Conservation (phyloP, 2,888 invertebrate species). For the Fragum sueziense region DNA sequence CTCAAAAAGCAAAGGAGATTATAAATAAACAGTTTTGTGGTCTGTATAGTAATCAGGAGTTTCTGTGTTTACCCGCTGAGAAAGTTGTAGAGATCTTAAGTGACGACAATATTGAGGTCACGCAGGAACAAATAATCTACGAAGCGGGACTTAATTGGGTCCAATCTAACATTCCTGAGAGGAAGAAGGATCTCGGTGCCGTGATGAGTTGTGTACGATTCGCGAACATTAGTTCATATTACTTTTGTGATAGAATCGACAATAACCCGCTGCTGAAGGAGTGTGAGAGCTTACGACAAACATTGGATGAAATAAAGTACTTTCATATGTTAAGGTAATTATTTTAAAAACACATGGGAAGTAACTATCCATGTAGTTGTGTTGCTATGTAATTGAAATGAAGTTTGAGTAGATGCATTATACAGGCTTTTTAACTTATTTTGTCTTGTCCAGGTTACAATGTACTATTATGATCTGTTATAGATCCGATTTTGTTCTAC, state of each 20-base stretch:
- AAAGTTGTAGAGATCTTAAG: slow-evolving; percentile 79
- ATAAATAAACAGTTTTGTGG: slow-evolving; percentile 73
- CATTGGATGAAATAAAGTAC: slow-evolving; percentile 73
- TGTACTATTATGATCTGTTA: no score
- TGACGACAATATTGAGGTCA: slow-evolving; percentile 78
- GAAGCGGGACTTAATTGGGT: slow-evolving; percentile 80
- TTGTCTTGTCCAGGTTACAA: no score
- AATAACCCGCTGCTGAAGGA: slow-evolving; percentile 66
- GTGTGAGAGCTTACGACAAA: slow-evolving; percentile 64
- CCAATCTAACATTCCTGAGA: slow-evolving; percentile 61
- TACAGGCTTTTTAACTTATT: no score
- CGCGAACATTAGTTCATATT: slow-evolving; percentile 80
- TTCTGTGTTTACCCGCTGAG: slow-evolving; percentile 77
- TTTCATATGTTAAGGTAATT: slow-evolving; percentile 78
- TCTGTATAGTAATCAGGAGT: slow-evolving; percentile 78
- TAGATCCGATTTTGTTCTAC: no score
- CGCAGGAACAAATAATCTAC: slow-evolving; percentile 76
- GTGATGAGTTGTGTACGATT: slow-evolving; percentile 80
- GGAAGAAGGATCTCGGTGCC: slow-evolving; percentile 64
- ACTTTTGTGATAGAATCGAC: slow-evolving; percentile 81
- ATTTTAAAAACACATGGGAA: no score
- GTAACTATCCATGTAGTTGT: no score
- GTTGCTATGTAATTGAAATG: no score
- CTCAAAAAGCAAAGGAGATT: slow-evolving; percentile 75
- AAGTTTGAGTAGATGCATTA: no score